Conservation (phyloP, 2,888 invertebrate species). For the Mythimna ferrago region DNA sequence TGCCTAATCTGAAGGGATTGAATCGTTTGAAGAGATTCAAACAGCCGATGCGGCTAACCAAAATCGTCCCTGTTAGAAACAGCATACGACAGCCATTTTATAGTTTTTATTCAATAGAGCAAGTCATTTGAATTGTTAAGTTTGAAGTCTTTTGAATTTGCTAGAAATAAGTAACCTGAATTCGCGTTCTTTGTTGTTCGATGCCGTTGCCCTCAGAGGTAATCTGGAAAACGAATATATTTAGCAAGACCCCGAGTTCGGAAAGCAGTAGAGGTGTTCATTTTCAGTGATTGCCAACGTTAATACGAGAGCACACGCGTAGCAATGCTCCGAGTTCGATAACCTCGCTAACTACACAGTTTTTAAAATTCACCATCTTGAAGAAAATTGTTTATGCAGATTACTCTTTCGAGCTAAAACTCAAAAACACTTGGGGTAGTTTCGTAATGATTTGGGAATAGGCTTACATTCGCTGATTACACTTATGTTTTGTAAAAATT, state of each 20-base stretch:
- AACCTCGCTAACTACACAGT: conserved; percentile 68
- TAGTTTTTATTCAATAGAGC: conserved; percentile 38
- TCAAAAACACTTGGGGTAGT: conserved; percentile 3
- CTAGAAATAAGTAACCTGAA: conserved; percentile 80
- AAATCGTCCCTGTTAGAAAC: conserved; percentile 7
- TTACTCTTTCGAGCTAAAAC: not conserved
- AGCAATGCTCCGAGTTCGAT: conserved; percentile 77
- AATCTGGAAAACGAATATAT: conserved; percentile 78
- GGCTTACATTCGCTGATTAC: not conserved
- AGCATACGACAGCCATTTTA: conserved; percentile 15
- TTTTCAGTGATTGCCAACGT: conserved; percentile 82
- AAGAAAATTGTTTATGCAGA: conserved; percentile 5
- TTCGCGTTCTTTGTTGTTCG: conserved; percentile 77
- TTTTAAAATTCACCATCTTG: conserved; percentile 28
- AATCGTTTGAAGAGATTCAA: not conserved
- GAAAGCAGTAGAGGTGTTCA: conserved; percentile 81
- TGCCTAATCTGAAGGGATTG: not conserved
- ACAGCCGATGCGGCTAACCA: too few relatives aligned
- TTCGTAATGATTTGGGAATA: not conserved
- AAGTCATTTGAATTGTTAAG: conserved; percentile 76
- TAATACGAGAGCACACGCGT: conserved; percentile 78
- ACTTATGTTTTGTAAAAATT: conserved; percentile 19
- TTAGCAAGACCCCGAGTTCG: conserved; percentile 78
- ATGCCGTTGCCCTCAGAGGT: conserved; percentile 80
- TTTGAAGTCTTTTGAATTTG: conserved; percentile 72